Base-by-base conservation (phyloP, 1,140 invertebrate species). In the Drosophila biarmipes region DNA sequence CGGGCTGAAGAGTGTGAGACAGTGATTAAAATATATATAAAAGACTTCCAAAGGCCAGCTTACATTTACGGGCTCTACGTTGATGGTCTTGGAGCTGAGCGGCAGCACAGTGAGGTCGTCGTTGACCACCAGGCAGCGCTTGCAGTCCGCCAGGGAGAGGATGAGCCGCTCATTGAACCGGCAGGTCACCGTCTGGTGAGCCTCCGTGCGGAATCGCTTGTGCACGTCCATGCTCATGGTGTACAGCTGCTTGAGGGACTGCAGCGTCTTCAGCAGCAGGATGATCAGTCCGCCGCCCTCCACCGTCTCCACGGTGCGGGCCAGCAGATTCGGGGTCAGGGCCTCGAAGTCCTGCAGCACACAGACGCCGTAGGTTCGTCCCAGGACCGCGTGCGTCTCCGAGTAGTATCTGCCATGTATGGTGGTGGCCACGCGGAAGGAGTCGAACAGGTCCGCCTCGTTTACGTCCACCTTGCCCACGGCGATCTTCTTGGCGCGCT, bases 181-280 rank as follows among this genome's bases (percentile, higher is more conserved):
- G 57, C 97, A 96, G 7, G 98, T 96, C 48, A 99, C 94, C 92
- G 98, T 95, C 79, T 97, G 95, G 92, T 99, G 97, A 10, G 98
- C 96, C 93, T 99, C 98, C 12, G 99, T 99, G 73, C 98, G 94
- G 75, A 95, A 98, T 80, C 98, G 94, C 76, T 97, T 95, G 94
- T 99, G 99, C 11, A 99, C 98, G 95, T 99, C 99, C 99, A 99
- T 99, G 67, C 96, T 96, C 94, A 99, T 96, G 4, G 98, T 97
- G 90, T 98, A 99, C 0, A 99, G 93, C 91, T 99, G 98, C 92
- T 97, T 96, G 6, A 99, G 92, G 0, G 98, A 99, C 46, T 94
- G 94, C 67, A 99, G 93, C 27, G 95, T 95, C 90, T 97, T 95
- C 0, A 99, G 92, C 8, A 99, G 92, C 57, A 99, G 94, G 35